Evolutionary conservation across 1,140 invertebrate species (phyloP), one percentile per base, ranked within the genome.

Genomic region (Drosophila sp.): DNA sequence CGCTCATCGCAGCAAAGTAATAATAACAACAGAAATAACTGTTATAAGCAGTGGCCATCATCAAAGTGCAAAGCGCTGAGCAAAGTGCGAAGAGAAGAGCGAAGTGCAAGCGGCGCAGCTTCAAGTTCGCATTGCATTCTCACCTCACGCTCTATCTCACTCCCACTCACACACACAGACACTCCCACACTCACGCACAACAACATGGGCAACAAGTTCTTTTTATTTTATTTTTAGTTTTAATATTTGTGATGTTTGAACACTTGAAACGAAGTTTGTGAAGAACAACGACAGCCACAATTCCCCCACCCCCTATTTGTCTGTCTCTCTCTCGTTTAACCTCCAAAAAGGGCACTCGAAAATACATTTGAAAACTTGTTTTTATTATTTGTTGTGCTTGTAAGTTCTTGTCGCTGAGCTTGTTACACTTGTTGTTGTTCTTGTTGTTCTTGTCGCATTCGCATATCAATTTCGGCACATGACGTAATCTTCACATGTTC

Each of bases 391-490:
- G 27, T 59, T 58, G 40, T 64, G 78, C 69, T 72, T 81, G 78
- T 81, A 77, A 81, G 53, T 73, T 56, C 18, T 59, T 65, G 72
- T 80, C 45, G 45, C 43, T 34, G 48, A 36, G 45, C 78, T 80
- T 80, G 67, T 84, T 83, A 66, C 72, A 76, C 53, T 58, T 66
- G 29, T 58, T 61, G 72, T 69, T 69, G 43, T 75, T 74, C 13
- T 70, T 70, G 45, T 62, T 72, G 64, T 43, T n/a, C n/a, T n/a
- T 69, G 57, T 54, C 63, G 57, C 51, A 71, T 82, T 86, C 79
- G 82, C 83, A 89, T 87, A 87, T 87, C 82, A 87, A 87, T 87
- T 87, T 87, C 78, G 79, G 83, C 78, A 89, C 78, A 87, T 87
- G 82, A 89, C 82, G 82, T 82, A 87, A 87, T 78, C 83, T 89